phyloP scores from a whole-genome alignment of 1,140 invertebrate genomes.

The Megalonaias nervosa region DNA sequence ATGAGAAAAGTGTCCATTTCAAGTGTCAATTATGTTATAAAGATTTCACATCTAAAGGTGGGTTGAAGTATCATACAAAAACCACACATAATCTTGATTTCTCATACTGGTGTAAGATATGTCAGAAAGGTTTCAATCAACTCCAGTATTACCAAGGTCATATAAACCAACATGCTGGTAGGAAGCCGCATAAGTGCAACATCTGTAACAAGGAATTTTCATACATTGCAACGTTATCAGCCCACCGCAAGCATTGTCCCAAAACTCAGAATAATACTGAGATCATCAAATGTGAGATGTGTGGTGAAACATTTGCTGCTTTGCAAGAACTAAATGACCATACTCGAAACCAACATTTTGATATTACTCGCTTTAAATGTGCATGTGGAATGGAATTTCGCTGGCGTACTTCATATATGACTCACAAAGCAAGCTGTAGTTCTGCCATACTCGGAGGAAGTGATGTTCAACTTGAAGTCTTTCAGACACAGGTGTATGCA shows the following conservation, averaged over 20 bases:
- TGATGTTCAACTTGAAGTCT: no score
- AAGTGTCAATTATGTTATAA: constrained; percentile 23
- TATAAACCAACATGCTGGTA: constrained; percentile 22
- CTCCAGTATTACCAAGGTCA: constrained; percentile 21
- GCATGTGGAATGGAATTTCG: constrained; percentile 24
- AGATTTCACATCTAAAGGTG: constrained; percentile 32
- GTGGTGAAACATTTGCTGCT: constrained; percentile 16
- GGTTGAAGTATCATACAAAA: constrained; percentile 26
- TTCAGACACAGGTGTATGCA: no score
- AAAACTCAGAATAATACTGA: neutral
- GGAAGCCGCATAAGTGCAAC: constrained; percentile 25
- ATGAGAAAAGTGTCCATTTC: constrained; percentile 31
- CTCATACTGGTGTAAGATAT: constrained; percentile 19
- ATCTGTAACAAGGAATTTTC: constrained; percentile 24
- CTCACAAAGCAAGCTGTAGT: constrained; percentile 16
- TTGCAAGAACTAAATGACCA: constrained; percentile 21
- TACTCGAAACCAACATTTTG: constrained; percentile 15
- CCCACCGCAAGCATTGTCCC: constrained; percentile 17
- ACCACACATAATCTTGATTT: constrained; percentile 23
- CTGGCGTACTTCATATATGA: constrained; percentile 11
- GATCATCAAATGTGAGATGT: constrained; percentile 19
- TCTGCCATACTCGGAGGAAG: neutral
- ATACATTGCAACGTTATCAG: constrained; percentile 18
- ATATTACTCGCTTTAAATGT: constrained; percentile 21
- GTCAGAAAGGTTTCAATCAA: constrained; percentile 25